Evolutionary conservation across 2,888 invertebrate species (phyloP), one percentile per base, ranked within the genome.

Genomic region (Rhagonycha fulva): DNA sequence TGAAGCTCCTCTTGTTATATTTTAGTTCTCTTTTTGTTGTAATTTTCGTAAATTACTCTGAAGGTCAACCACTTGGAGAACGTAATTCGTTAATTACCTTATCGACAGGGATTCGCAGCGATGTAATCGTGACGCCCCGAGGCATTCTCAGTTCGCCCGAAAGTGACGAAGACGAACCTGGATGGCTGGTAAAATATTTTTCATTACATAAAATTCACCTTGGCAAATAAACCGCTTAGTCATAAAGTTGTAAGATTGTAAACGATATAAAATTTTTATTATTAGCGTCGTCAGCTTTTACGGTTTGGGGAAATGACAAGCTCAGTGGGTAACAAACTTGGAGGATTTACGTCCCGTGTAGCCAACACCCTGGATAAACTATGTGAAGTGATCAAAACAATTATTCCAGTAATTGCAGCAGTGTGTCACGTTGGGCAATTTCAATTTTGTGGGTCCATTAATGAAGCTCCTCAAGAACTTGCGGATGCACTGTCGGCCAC

Each of bases 371-470:
- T 87, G 7, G 88, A 88, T 75, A 87, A 87, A 80, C 80, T 88
- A 62, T 88, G 87, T 75, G 85, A 86, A 79, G 82, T 88, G 24
- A 82, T 87, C 19, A 88, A 87, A 82, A 87, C 87, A 3, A 81
- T 88, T 10, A 84, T 88, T 63, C 88, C 88, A 3, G 82, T 88
- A 7, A 74, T 88, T 30, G 86, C 87, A 2, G 87, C 87, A 5
- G 84, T 88, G 14, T 88, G 88, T 79, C 85, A 86, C 68, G 87
- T 87, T 1, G 88, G 87, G 4, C 84, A 87, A 77, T 88, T 87
- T 78, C 82, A 86, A 76, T 88, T 88, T 80, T 88, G 88, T 78
- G 81, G 85, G 4, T 84, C 87, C 5, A 83, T 87, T 12, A 83
- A 83, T 23, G 85, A 83, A 61, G 86, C 84, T 24, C 85, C 86